Conservation (phyloP, 2,797 vertebrate genomes). For the Pangasius sanitwongsei region DNA sequence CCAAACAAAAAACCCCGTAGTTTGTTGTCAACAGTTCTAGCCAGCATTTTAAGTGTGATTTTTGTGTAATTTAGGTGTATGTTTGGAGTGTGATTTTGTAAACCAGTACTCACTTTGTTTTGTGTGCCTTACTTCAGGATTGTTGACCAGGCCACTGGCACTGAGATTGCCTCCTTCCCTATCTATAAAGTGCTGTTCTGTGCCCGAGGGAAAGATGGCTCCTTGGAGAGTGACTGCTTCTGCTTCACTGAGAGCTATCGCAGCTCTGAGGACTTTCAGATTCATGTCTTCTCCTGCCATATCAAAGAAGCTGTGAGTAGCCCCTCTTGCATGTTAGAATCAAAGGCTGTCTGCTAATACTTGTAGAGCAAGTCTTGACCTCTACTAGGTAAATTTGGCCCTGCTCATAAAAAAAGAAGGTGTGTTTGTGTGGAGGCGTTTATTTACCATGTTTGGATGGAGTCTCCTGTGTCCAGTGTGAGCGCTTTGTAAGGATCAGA, state of each 20-base stretch:
- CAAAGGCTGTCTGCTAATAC: background rate
- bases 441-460: background rate
- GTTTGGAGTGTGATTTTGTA: background rate
- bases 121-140: constrained; percentile 74
- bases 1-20: background rate
- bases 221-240: constrained; percentile 89
- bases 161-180: constrained; percentile 91
- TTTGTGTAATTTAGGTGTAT: background rate
- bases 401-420: background rate
- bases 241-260: constrained; percentile 94
- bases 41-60: background rate
- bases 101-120: background rate
- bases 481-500: background rate
- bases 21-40: too few species aligned
- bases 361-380: background rate
- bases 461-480: background rate
- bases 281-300: constrained; percentile 96
- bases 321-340: background rate
- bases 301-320: constrained; percentile 97
- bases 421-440: background rate
- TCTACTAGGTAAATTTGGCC: background rate
- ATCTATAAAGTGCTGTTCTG: constrained; percentile 98
- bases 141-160: constrained; percentile 82
- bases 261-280: constrained; percentile 94
- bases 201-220: constrained; percentile 86